These are phyloP conservation scores for Endotricha flammealis DNA, from an alignment of 2,888 invertebrate genomes.

Conservation along the genomic window DNA sequence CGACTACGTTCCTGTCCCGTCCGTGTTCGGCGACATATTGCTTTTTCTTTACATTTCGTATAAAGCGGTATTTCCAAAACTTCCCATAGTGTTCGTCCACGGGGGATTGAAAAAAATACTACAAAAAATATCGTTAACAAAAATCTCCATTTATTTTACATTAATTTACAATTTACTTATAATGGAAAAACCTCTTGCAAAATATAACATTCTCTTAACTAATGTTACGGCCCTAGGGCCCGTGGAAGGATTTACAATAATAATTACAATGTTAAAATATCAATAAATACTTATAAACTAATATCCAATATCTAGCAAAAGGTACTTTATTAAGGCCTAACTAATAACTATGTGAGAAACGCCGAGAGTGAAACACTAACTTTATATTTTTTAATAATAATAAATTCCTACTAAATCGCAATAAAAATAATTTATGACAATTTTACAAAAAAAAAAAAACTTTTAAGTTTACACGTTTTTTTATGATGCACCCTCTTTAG, in stretches of 20 bases:
- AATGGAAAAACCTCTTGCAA: conserved; percentile 56
- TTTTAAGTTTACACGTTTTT: too few species aligned
- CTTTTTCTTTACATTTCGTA: too few species aligned
- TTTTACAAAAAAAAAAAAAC: too few species aligned
- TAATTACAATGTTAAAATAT: conserved; percentile 61
- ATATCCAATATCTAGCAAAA: conserved; percentile 58
- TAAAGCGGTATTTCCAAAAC: too few species aligned
- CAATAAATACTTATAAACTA: conserved; percentile 74
- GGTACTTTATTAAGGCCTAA: conserved; percentile 70
- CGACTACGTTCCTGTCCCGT: too few species aligned
- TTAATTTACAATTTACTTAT: conserved; percentile 72
- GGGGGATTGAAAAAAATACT: conserved; percentile 20
- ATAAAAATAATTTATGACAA: too few species aligned
- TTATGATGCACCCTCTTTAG: too few species aligned
- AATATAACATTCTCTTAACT: conserved; percentile 63
- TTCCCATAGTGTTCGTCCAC: too few species aligned
- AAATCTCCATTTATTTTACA: conserved; percentile 77
- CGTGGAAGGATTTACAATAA: conserved; percentile 53
- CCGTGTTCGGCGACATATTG: too few species aligned
- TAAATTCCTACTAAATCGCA: too few species aligned
- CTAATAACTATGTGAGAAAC: conserved; percentile 49
- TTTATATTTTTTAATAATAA: too few species aligned
- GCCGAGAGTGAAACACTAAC: conserved; percentile 52
- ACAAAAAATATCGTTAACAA: conserved; percentile 53
- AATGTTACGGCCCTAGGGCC: conserved; percentile 36